A percentile compares a stretch with the other conserved stretches of the same genome.
Evolutionary conservation across 2,113 vertebrate species (phyloP).

Genomic region (Pterocles gutturalis): DNA sequence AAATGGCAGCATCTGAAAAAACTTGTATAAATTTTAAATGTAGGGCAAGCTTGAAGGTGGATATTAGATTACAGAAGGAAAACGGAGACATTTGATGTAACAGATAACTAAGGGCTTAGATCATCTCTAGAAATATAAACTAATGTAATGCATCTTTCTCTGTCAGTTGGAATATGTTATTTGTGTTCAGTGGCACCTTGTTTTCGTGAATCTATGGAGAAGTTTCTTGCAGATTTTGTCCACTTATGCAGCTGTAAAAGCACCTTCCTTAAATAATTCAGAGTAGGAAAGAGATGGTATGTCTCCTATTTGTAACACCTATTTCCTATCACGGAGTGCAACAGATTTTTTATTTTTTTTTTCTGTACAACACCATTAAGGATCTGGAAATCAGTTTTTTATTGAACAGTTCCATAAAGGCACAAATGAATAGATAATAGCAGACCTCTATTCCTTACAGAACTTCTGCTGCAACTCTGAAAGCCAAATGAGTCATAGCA

Average conservation of each 20-base stretch:
- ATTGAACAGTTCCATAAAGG: not conserved
- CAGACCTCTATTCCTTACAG: not conserved
- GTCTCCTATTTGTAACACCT: not conserved
- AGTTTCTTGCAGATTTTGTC: not conserved
- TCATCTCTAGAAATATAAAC: conserved; percentile 65
- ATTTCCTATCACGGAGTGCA: not conserved
- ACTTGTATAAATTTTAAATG: conserved; percentile 73
- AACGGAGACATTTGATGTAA: conserved; percentile 67
- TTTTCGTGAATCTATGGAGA: not conserved
- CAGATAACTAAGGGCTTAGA: conserved; percentile 68
- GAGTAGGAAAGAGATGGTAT: not conserved
- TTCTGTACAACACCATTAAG: fast-evolving
- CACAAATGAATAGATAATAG: not conserved
- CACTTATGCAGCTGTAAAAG: not conserved
- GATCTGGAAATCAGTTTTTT: not conserved
- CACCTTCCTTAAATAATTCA: not conserved
- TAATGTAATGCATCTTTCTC: conserved; percentile 42
- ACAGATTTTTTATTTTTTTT: not conserved
- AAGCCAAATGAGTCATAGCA: not conserved
- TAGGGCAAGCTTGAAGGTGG: conserved; percentile 51
- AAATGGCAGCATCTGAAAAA: conserved; percentile 69
- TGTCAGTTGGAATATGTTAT: conserved; percentile 44
- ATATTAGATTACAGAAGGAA: conserved; percentile 70
- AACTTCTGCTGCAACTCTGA: not conserved
- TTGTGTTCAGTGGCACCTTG: not conserved